Evolutionary conservation across 2,113 vertebrate species (phyloP), one percentile per base, ranked within the genome.

Genomic region (Amazona vittata): DNA sequence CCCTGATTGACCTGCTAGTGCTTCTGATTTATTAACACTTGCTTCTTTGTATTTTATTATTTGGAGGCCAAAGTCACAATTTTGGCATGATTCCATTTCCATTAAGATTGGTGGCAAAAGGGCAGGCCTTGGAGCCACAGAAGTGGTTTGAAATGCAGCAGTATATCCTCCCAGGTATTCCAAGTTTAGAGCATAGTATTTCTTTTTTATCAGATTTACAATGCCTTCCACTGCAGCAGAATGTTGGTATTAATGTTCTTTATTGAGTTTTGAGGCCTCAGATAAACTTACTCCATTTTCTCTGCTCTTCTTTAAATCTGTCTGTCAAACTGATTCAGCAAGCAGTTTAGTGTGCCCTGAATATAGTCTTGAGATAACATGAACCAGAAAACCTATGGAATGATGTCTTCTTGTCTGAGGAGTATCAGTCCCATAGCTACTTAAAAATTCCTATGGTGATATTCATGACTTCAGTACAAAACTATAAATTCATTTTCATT

Each of bases 191-290:
- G n/a, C 37, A 39, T 53, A 20, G n/a, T 24, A 69, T 86, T 77
- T 80, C 10, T 55, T 74, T 88, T 78, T 94, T 60, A 97, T 95
- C 83, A 92, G 89, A 88, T 96, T 92, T 95, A 43, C 31, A 11
- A 17, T 50, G 39, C 43, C n/a, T 94, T 74, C 65, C n/a, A 11
- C 76, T 86, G 3, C 39, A 83, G 60, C 43, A 1, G 8, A 63
- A 60, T 68, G 39, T 68, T 78, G 43, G 29, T 91, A 46, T 47
- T 89, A 84, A 59, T 89, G 60, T 71, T 84, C 50, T 86, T 62
- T 83, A n/a, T 41, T 53, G 60, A 78, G 33, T 86, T 95, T 78
- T 60, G 83, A 84, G 86, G 55, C 37, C 86, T 89, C 39, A 84
- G 83, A 60, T 92, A 84, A 86, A 89, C 52, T 47, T 78, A 82